Evolutionary conservation across 2,113 vertebrate species (phyloP).

Genomic region (Hemiscyllium ocellatum): DNA sequence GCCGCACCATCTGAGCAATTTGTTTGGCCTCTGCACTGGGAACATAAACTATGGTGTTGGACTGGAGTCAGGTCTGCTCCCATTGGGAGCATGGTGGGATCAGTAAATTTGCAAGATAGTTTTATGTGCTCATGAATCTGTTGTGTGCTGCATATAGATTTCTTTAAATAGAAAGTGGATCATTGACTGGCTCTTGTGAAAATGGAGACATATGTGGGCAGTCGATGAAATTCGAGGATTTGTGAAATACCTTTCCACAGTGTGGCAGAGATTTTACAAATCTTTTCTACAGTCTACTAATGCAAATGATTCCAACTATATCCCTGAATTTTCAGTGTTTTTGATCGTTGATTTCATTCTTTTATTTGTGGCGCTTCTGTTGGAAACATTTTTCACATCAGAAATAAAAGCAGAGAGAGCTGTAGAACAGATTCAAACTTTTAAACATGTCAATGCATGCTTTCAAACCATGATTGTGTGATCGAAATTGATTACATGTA

Average conservation of each 20-base stretch:
- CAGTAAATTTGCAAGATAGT: background rate
- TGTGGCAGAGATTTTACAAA: background rate
- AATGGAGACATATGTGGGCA: background rate
- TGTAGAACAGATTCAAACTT: background rate
- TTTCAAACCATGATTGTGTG: background rate
- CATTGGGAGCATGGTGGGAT: background rate
- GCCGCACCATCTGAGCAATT: background rate
- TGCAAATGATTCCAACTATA: background rate
- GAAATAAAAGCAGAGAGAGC: background rate
- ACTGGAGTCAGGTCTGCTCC: background rate
- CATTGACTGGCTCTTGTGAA: background rate
- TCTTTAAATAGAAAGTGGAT: background rate
- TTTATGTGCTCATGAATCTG: background rate
- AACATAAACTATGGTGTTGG: background rate
- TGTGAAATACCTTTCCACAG: too few species aligned
- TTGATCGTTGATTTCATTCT: background rate
- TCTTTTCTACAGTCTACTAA: background rate
- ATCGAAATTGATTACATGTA: background rate
- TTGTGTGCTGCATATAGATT: background rate
- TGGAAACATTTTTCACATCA: background rate
- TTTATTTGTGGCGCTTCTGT: background rate
- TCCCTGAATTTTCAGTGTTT: background rate
- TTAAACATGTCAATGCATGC: background rate
- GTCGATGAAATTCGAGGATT: background rate
- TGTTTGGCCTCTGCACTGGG: background rate